Conservation (phyloP, 37 sponge, comb jelly and placozoan genomes). For the Chondrosia reniformis region DNA sequence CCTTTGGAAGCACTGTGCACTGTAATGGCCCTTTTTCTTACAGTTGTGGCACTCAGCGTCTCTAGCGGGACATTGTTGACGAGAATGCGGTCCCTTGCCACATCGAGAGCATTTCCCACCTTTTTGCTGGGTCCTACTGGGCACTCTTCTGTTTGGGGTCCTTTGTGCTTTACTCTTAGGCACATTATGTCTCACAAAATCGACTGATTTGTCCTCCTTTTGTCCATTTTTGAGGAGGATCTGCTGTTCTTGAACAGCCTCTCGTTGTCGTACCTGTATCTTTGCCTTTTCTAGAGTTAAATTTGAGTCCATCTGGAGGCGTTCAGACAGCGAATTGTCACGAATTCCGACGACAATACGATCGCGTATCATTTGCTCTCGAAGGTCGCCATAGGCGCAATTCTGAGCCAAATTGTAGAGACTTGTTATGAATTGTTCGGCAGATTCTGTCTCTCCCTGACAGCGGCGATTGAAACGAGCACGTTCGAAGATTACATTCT, state of each 20-base stretch:
- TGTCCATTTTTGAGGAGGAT: background rate
- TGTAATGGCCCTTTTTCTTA: constrained; percentile 15
- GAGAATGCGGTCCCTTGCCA: background rate
- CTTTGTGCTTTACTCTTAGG: background rate
- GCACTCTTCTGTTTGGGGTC: background rate
- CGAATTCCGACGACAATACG: constrained; percentile 40
- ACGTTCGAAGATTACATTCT: constrained; percentile 28
- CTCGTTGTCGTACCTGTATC: constrained; percentile 28
- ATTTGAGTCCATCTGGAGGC: constrained; percentile 30
- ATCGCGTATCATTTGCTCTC: constrained; percentile 17
- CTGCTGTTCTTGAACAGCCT: constrained; percentile 36
- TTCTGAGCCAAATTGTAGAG: constrained; percentile 22
- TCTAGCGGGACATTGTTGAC: constrained; percentile 25
- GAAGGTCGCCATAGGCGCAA: constrained; percentile 27
- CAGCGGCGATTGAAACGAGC: constrained; percentile 29
- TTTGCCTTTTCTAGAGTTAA: constrained; percentile 44
- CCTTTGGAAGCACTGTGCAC: background rate
- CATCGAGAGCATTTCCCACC: background rate
- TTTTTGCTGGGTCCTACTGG: background rate
- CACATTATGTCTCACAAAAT: background rate
- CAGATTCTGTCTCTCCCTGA: constrained; percentile 12
- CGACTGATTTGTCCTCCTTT: background rate
- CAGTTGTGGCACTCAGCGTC: constrained; percentile 35
- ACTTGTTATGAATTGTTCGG: constrained; percentile 19
- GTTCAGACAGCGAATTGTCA: constrained; percentile 19